A percentile compares a stretch with the other conserved stretches of the same genome.
Conservation (phyloP, 2,797 vertebrate species). For the Lacerta bilineata region DNA sequence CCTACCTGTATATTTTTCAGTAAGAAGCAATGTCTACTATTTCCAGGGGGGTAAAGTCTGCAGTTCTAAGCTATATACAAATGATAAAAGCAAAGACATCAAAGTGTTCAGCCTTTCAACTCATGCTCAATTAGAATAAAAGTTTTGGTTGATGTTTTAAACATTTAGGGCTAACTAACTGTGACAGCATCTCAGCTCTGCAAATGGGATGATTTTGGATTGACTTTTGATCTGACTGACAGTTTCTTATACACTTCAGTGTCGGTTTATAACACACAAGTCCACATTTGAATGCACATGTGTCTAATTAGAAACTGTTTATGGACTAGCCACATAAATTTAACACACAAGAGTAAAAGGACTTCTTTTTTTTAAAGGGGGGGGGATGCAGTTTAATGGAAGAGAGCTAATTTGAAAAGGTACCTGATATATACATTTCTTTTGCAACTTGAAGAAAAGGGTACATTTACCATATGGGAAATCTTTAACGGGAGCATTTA, state of each 20-base stretch:
- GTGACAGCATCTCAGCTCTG: constrained; percentile 82
- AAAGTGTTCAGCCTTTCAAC: constrained; percentile 83
- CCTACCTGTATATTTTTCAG: constrained; percentile 84
- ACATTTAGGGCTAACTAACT: constrained; percentile 84
- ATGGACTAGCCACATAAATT: constrained; percentile 69
- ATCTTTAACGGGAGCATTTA: constrained; percentile 11
- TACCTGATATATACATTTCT: constrained; percentile 54
- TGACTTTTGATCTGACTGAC: constrained; percentile 87
- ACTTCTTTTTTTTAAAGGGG: constrained; percentile 15
- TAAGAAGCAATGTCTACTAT: constrained; percentile 73
- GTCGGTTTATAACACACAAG: constrained; percentile 80
- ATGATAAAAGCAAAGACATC: constrained; percentile 85
- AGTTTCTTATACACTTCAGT: constrained; percentile 84
- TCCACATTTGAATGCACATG: constrained; percentile 80
- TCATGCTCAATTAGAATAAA: constrained; percentile 85
- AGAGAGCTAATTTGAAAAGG: constrained; percentile 77
- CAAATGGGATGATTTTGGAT: constrained; percentile 81
- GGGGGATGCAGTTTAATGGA: constrained; percentile 63
- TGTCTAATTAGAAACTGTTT: constrained; percentile 83
- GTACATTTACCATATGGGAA: neutral
- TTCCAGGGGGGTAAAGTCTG: constrained; percentile 66
- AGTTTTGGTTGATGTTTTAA: constrained; percentile 85
- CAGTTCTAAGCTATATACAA: constrained; percentile 80
- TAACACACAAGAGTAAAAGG: constrained; percentile 69
- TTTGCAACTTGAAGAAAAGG: constrained; percentile 11